These are phyloP conservation scores for Parazoanthus darwini DNA, from an alignment of 92 coral and sea anemone genomes.

Conservation along the genomic window DNA sequence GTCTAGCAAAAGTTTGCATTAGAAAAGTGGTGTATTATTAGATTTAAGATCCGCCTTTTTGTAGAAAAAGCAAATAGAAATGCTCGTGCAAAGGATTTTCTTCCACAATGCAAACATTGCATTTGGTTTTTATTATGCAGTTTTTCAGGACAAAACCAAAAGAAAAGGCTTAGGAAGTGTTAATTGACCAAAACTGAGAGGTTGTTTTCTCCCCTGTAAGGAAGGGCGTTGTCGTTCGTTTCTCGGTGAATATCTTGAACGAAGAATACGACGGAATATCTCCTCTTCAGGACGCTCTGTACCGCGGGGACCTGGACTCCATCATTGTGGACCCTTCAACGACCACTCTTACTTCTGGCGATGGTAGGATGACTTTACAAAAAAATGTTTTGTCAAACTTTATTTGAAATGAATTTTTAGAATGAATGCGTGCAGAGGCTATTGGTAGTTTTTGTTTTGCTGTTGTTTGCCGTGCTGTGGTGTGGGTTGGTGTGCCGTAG, in stretches of 20 bases:
- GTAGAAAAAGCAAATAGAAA: neutral
- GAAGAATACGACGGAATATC: constrained; percentile 13
- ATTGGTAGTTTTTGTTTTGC: neutral
- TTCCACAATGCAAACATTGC: neutral
- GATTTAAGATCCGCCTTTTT: neutral
- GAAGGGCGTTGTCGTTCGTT: constrained; percentile 32
- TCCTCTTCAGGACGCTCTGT: constrained; percentile 21
- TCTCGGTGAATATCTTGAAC: constrained; percentile 20
- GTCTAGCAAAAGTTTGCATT: too few relatives aligned
- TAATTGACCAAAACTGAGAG: neutral
- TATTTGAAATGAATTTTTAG: neutral
- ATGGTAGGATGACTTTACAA: neutral
- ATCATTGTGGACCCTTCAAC: constrained; percentile 3
- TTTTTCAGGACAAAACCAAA: too few relatives aligned
- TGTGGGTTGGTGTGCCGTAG: neutral
- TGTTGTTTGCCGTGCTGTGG: too few relatives aligned
- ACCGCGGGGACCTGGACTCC: neutral
- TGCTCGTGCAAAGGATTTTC: neutral
- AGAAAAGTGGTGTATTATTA: too few relatives aligned
- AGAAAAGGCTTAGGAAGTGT: neutral
- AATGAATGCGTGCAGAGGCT: neutral
- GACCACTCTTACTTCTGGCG: constrained; percentile 14
- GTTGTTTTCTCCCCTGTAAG: constrained; percentile 16
- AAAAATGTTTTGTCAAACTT: neutral
- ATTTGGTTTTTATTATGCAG: too few relatives aligned